Percentiles rank a stretch among this genome's conserved stretches.
These are phyloP conservation scores for Micronycteris hirsuta DNA, from an alignment of 2,113 vertebrate species.

Conservation along the genomic window DNA sequence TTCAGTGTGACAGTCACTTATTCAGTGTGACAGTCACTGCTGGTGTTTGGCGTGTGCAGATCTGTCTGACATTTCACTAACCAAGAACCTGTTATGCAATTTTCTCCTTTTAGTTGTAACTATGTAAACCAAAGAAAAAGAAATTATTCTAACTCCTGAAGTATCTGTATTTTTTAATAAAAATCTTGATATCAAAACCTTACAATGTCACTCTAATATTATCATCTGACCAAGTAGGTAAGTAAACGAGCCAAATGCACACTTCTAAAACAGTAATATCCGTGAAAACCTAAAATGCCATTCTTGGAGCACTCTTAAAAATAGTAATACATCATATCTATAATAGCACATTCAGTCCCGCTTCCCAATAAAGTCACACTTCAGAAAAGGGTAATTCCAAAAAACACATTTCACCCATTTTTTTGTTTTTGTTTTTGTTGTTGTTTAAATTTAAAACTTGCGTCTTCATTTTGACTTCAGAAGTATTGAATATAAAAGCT, in stretches of 20 bases:
- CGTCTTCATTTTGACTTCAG: not conserved
- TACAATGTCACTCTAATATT: not conserved
- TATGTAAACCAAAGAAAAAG: not conserved
- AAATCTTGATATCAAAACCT: slow-evolving; percentile 1
- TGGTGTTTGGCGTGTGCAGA: not conserved
- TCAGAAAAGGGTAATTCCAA: not conserved
- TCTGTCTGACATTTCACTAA: not conserved
- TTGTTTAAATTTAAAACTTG: not conserved
- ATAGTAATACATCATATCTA: not conserved
- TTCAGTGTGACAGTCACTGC: not conserved
- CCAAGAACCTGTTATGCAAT: not conserved
- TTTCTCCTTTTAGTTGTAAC: not conserved
- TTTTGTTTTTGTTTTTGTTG: not conserved
- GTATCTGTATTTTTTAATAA: not conserved
- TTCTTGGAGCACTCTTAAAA: not conserved
- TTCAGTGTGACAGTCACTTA: not conserved
- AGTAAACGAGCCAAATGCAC: not conserved
- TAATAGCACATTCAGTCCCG: not conserved
- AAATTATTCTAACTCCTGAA: not conserved
- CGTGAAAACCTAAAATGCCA: not conserved
- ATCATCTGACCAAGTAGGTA: not conserved
- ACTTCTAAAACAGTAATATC: not conserved
- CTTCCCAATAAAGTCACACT: not conserved
- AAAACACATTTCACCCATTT: not conserved
- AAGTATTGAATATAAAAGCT: not conserved